Evolutionary conservation across 92 coral and sea anemone genomes (phyloP), one percentile per base, ranked within the genome.

Genomic region (Ricordea florida): DNA sequence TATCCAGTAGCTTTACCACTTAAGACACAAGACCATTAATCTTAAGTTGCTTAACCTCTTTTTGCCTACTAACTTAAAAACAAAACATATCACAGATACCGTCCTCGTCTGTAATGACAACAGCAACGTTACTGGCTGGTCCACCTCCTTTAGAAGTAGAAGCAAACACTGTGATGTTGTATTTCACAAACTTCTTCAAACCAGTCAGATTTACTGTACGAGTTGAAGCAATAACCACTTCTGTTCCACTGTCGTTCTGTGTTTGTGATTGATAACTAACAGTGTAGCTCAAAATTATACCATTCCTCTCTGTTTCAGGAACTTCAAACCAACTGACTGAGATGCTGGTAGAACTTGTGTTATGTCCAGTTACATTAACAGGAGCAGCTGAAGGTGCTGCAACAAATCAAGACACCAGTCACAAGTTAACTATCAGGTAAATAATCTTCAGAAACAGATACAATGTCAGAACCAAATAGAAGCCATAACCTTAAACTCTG

Each of bases 101-200:
- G 31, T 90, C 87, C 56, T 93, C 91, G 60, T 93, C 91, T 15
- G 98, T 91, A 11, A 57, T 49, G 13, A 85, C 80, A 0, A 14
- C n/a, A 17, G 0, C 28, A 0, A 14, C 17, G n/a, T 1, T 18
- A 9, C 48, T 60, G 18, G 40, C 90, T 29, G n/a, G 47, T 18
- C 98, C 98, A 49, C 90, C 92, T 15, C 98, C 98, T 37, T 76
- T 85, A 6, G 79, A 66, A 30, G 98, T 93, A 56, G 74, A 90
- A 1, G 96, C 98, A 63, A 91, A 84, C 43, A 85, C 81, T 27
- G 71, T 47, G 10, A 93, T 56, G 18, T 57, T 41, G 67, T 91
- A 91, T 51, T 66, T 16, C 0, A 2, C 14, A 24, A 69, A 63
- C 0, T 17, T 0, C 3, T 0, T 22, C 34, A 67, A 23, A 4